Percentiles rank a stretch among this genome's conserved stretches.
Conservation (phyloP, 2,888 invertebrate species). For the Idaea aversata region DNA sequence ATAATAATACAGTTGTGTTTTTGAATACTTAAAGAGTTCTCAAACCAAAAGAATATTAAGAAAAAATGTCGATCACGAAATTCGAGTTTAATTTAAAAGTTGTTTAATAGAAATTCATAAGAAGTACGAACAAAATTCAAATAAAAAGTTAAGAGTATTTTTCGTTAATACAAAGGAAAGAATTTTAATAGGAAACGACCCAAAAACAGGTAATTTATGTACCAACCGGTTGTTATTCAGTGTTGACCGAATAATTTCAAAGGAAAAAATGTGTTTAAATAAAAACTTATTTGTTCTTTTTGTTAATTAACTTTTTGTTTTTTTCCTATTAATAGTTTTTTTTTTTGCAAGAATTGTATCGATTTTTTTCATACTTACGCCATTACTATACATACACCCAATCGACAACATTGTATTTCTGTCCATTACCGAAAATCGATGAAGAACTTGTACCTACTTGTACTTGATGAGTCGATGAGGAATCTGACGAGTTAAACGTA, state of each 20-base stretch:
- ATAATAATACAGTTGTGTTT: background rate
- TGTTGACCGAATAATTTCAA: conserved; percentile 37
- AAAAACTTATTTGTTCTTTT: conserved; percentile 8
- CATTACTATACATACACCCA: too few species aligned
- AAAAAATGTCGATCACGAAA: background rate
- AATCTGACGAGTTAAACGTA: too few species aligned
- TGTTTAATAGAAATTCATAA: background rate
- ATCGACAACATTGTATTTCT: too few species aligned
- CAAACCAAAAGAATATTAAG: background rate
- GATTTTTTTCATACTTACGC: too few species aligned
- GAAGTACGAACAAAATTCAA: conserved; percentile 1
- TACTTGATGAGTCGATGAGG: too few species aligned
- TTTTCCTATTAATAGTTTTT: background rate
- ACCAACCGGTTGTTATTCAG: conserved; percentile 41
- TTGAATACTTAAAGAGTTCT: background rate
- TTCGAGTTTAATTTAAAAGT: background rate
- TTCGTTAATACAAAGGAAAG: conserved; percentile 15
- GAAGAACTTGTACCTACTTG: too few species aligned
- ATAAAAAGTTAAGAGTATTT: background rate
- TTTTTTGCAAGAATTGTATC: too few species aligned
- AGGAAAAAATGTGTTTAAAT: conserved; percentile 11
- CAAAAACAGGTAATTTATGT: conserved; percentile 45
- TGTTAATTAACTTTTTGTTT: conserved; percentile 6
- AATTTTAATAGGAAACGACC: conserved; percentile 40
- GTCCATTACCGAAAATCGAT: too few species aligned